Percentiles rank a stretch among this genome's conserved stretches.
Conservation (phyloP, 2,888 invertebrate genomes). For the Cantharis nigra region DNA sequence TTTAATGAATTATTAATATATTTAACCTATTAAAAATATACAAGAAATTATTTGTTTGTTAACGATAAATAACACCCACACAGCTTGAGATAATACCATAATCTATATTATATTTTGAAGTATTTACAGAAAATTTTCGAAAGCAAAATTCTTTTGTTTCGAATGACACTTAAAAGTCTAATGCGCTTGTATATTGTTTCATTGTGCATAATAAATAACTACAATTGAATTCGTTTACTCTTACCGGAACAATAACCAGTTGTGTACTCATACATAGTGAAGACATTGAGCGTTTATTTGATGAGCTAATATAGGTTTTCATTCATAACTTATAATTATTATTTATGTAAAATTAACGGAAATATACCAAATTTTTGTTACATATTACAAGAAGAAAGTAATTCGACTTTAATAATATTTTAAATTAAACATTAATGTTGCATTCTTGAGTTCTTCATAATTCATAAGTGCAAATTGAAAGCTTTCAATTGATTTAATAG, state of each 20-base stretch:
- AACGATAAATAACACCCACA: not conserved
- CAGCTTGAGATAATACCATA: not conserved
- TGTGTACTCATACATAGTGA: not conserved
- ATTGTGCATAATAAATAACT: not conserved
- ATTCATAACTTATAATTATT: too few relatives aligned
- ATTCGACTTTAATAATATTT: too few relatives aligned
- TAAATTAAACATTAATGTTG: too few relatives aligned
- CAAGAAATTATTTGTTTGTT: not conserved
- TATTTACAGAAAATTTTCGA: not conserved
- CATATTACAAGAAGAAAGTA: too few relatives aligned
- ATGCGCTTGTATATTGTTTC: not conserved
- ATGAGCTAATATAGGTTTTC: too few relatives aligned
- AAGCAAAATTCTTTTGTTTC: not conserved
- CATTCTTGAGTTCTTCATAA: too few relatives aligned
- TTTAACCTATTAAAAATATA: not conserved
- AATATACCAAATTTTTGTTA: too few relatives aligned
- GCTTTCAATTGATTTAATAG: too few relatives aligned
- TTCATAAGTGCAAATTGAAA: too few relatives aligned
- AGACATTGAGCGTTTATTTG: not conserved
- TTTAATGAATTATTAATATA: not conserved
- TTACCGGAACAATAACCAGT: not conserved
- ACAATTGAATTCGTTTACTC: not conserved
- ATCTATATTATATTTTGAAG: not conserved
- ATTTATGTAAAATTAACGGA: too few relatives aligned
- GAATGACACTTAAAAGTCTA: not conserved